A percentile compares a stretch with the other conserved stretches of the same genome.
phyloP scores from a whole-genome alignment of 2,113 vertebrate species.

The Barnardius zonarius region DNA sequence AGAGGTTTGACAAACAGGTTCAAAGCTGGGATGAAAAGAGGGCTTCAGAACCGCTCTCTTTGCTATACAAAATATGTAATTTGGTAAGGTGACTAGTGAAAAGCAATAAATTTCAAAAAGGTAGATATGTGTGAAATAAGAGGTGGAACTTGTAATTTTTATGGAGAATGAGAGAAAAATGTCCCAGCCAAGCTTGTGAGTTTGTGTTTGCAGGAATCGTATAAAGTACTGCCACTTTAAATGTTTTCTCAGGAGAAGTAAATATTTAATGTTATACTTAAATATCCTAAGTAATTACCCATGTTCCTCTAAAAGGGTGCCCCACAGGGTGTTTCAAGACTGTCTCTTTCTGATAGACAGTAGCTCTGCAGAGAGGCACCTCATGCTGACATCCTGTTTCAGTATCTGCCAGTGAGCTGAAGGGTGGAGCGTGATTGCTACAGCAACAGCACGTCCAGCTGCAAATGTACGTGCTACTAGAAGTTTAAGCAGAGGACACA shows the following conservation, averaged over 20 bases:
- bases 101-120: background rate
- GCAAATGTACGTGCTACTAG: slow-evolving; percentile 29
- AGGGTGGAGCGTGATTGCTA: slow-evolving; percentile 26
- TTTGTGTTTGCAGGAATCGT: slow-evolving; percentile 21
- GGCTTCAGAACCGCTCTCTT: background rate
- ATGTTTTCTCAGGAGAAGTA: slow-evolving; percentile 66
- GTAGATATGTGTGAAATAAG: slow-evolving; percentile 3
- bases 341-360: slow-evolving; percentile 47
- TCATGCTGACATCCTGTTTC: slow-evolving; percentile 50
- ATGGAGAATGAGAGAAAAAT: slow-evolving; percentile 30
- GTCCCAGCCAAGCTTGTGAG: background rate
- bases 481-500: slow-evolving; percentile 46
- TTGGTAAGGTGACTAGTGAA: background rate
- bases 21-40: background rate
- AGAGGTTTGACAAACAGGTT: background rate
- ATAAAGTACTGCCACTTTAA: slow-evolving; percentile 63
- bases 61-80: background rate
- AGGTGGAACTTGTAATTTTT: background rate
- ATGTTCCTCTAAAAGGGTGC: slow-evolving; percentile 35
- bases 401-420: slow-evolving; percentile 45
- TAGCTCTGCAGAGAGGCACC: slow-evolving; percentile 37
- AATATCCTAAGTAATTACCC: slow-evolving; percentile 53
- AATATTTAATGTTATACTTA: slow-evolving; percentile 66
- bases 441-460: slow-evolving; percentile 64
- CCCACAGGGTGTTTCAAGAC: slow-evolving; percentile 26